A percentile compares a stretch with the other conserved stretches of the same genome.
phyloP scores from a whole-genome alignment of 1,140 invertebrate species.

The Cepaea nemoralis region DNA sequence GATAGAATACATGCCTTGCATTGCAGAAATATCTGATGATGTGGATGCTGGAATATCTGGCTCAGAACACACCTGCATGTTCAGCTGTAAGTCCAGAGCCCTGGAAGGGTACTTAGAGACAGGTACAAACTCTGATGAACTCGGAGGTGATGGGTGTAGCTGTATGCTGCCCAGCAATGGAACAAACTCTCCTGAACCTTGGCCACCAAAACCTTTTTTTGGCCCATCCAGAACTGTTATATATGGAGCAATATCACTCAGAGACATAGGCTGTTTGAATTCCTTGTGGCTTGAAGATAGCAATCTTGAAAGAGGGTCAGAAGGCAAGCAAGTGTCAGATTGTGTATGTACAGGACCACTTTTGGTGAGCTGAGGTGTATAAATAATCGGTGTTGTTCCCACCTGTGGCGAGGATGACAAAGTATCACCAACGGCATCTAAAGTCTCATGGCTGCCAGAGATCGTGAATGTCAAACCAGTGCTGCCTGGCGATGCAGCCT shows the following conservation, averaged over 20 bases:
- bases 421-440: not conserved
- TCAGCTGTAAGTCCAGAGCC: not conserved
- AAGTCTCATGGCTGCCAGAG: not conserved
- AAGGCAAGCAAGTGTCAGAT: not conserved
- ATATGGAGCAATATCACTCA: constrained; percentile 26
- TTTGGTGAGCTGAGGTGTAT: not conserved
- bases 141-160: constrained; percentile 18
- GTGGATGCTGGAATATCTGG: not conserved
- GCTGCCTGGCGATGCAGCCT: not conserved
- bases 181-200: constrained; percentile 39
- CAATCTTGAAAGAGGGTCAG: not conserved
- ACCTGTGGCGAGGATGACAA: not conserved
- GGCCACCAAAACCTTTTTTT: not conserved
- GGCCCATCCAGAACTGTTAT: constrained; percentile 36
- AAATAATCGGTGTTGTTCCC: not conserved
- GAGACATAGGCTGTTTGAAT: not conserved
- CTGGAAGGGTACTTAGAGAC: not conserved
- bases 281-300: not conserved
- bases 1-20: not conserved
- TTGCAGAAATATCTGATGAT: not conserved
- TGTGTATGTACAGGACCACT: not conserved
- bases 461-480: not conserved
- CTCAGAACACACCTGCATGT: not conserved
- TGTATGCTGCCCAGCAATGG: constrained; percentile 34
- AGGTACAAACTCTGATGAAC: constrained; percentile 30